Base-by-base conservation (phyloP, 2,888 invertebrate genomes). In the Agrochola lychnidis region DNA sequence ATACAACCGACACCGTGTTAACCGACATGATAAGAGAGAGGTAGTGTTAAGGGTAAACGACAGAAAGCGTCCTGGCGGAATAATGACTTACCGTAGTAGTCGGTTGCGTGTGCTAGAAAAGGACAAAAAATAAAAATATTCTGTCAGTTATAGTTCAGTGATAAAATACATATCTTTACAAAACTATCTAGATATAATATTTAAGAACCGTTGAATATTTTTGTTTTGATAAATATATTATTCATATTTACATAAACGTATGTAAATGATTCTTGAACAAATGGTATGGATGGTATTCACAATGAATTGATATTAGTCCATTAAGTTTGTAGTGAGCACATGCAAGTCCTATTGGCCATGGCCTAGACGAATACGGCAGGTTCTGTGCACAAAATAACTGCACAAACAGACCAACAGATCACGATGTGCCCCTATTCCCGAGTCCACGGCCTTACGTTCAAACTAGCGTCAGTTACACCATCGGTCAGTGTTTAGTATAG, bases 41-140 rank as follows among this genome's bases (percentile, higher is more conserved):
- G 78, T 84, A 86, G 91, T 91, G 94, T 94, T 94, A 94, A 90
- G 89, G 89, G 90, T 88, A 89, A 89, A 92, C 90, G 92, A 89
- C 87, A 89, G 88, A 87, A 94, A 94, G 94, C 94, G 88, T 90
- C 92, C 97, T 97, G 97, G 97, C 97, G 97, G 97, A 97, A 98
- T 97, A 97, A 97, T 97, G 97, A 99, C 99, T 99, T 99, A 99
- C 99, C 99, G 99, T 99, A 99, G 97, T 99, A 99, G 97, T 99
- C 99, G 97, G 99, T 98, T 96, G 99, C 98, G 98, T 99, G 99
- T 97, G 99, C 99, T 99, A 95, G 92, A 96, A 94, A 90, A 89
- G 94, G 94, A 95, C 94, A 96, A 94, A 96, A 94, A 95, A 95
- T 93, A 92, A 94, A 94, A 95, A 94, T 91, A 93, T 92, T 91